Percentiles rank a stretch among this genome's conserved stretches.
These are phyloP conservation scores for Cantharis rustica DNA, from an alignment of 2,888 invertebrate species.

Conservation along the genomic window DNA sequence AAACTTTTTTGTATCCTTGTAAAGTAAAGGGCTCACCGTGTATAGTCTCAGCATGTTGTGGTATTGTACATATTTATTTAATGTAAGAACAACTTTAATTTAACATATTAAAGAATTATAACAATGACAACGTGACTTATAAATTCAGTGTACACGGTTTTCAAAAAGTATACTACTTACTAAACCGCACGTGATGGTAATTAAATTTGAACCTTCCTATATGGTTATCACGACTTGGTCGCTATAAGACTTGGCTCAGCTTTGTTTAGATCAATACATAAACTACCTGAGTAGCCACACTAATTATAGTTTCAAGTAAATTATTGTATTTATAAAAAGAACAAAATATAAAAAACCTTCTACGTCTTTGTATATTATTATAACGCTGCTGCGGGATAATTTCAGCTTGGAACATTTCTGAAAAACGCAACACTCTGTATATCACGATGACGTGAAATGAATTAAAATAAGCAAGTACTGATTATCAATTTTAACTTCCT, in stretches of 20 bases:
- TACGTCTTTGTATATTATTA: not conserved
- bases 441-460: constrained; percentile 20
- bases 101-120: constrained; percentile 20
- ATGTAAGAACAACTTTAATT: constrained; percentile 3
- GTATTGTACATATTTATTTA: not conserved
- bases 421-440: not conserved
- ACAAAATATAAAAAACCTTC: not conserved
- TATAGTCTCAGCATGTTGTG: not conserved
- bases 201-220: constrained; percentile 53
- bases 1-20: not conserved
- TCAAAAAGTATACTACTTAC: constrained; percentile 41
- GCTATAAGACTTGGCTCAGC: constrained; percentile 53
- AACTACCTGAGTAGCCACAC: constrained; percentile 44
- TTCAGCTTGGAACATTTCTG: not conserved
- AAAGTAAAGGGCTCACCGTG: not conserved
- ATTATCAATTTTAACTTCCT: constrained; percentile 22
- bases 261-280: constrained; percentile 53
- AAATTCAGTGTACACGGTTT: constrained; percentile 26
- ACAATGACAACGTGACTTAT: constrained; percentile 32
- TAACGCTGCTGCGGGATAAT: not conserved
- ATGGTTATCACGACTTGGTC: constrained; percentile 53
- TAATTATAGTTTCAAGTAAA: constrained; percentile 27
- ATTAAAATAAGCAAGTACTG: constrained; percentile 26
- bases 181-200: constrained; percentile 55
- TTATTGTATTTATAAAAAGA: not conserved